These are phyloP conservation scores for Aradophagus sp. DNA, from an alignment of 1,140 invertebrate species.

Conservation along the genomic window DNA sequence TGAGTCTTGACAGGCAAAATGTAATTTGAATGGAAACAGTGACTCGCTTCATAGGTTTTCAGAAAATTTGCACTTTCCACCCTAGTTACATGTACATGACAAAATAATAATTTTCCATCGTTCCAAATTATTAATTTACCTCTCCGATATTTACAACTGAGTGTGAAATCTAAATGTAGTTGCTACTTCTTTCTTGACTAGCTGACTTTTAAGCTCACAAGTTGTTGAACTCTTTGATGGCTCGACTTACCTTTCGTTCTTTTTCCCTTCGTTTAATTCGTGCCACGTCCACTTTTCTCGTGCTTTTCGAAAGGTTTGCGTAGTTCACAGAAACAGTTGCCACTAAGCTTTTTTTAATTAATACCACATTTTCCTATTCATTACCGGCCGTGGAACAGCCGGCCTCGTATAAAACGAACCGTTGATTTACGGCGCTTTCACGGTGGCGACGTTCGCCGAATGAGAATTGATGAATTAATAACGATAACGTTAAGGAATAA, in stretches of 20 bases:
- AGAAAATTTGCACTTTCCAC: no score
- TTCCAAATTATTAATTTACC: no score
- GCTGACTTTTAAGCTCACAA: constrained; percentile 24
- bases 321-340: constrained; percentile 19
- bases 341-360: constrained; percentile 48
- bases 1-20: no score
- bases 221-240: constrained; percentile 25
- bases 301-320: constrained; percentile 10
- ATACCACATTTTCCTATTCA: constrained; percentile 44
- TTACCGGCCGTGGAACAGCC: constrained; percentile 35
- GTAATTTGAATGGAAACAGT: no score
- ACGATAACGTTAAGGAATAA: constrained; percentile 18
- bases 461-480: constrained; percentile 39
- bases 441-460: constrained; percentile 13
- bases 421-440: constrained; percentile 34
- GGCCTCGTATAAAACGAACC: constrained; percentile 28
- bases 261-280: no score
- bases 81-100: no score
- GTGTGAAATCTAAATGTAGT: no score
- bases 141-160: no score
- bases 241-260: background rate
- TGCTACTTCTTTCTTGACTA: constrained; percentile 15
- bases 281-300: background rate
- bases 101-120: no score
- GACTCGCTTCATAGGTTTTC: no score